Evolutionary conservation across 2,888 invertebrate genomes (phyloP), one percentile per base, ranked within the genome.

Genomic region (Biston betularia): DNA sequence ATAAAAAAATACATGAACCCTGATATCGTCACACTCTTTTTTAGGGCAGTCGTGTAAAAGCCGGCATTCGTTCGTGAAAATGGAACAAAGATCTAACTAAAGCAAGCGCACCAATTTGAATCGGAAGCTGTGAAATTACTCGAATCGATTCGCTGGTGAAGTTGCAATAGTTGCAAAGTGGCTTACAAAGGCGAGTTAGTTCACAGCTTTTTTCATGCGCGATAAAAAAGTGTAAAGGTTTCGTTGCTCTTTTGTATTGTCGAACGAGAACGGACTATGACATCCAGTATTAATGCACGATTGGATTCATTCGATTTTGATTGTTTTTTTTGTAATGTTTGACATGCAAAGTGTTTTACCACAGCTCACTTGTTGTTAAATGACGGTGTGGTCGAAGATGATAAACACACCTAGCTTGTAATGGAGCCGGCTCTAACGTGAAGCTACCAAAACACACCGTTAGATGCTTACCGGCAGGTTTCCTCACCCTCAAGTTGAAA

Each of bases 151-250:
- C 63, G 58, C n/a, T 65, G 44, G 61, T 42, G 59, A 63, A 59
- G 33, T 63, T 40, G 34, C 56, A 57, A 63, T 62, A 49, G 55
- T 65, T 35, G 38, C 44, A 59, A 58, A 68, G 59, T 52, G 65
- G 63, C 59, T 69, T 59, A 69, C 63, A 69, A 74, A 68, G 65
- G 54, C 45, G 55, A 72, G 69, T 67, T 69, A 67, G 56, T 50
- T 67, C 63, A 42, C 67, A 55, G 54, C 45, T 33, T 61, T 65
- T 61, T 44, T 49, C 55, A 49, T 7, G 33, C 45, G 49, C 38
- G 54, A 48, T 60, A 24, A 45, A 60, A 50, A 54, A 54, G 44
- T 15, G 54, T 14, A 59, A 57, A 63, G 46, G 49, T 46, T n/a
- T 14, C 6, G 57, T 46, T 48, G 44, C 35, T 44, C 11, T 46